phyloP scores from a whole-genome alignment of 2,888 invertebrate genomes.

The Drosophila mettleri region DNA sequence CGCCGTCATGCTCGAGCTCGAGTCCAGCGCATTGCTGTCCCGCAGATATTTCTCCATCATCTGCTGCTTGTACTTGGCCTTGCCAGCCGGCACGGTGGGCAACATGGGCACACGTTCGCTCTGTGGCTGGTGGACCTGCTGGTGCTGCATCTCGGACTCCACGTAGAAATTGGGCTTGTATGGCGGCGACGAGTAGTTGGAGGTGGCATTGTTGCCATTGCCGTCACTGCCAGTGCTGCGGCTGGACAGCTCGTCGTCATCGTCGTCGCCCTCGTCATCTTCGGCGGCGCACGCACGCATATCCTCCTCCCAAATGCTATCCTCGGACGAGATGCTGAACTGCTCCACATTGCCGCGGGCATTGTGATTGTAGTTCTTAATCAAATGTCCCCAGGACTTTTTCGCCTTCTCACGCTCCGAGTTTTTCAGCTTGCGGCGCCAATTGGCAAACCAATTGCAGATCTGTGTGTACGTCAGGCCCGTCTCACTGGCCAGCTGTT shows the following conservation, averaged over 20 bases:
- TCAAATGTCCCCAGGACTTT: slow-evolving; percentile 91
- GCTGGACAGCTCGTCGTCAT: slow-evolving; percentile 68
- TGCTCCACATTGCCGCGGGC: slow-evolving; percentile 92
- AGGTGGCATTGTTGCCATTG: slow-evolving; percentile 56
- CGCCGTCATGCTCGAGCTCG: neutral
- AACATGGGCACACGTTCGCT: slow-evolving; percentile 52
- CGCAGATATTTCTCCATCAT: slow-evolving; percentile 87
- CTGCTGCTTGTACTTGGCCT: slow-evolving; percentile 87
- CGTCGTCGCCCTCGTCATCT: slow-evolving; percentile 58
- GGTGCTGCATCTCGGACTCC: slow-evolving; percentile 35
- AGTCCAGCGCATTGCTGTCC: slow-evolving; percentile 74
- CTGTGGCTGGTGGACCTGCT: slow-evolving; percentile 14
- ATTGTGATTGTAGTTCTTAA: slow-evolving; percentile 89
- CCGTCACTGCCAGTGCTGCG: slow-evolving; percentile 69
- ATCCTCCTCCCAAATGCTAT: slow-evolving; percentile 91
- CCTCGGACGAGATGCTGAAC: slow-evolving; percentile 91
- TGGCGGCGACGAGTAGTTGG: slow-evolving; percentile 12
- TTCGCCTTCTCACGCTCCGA: slow-evolving; percentile 89
- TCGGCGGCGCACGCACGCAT: slow-evolving; percentile 71
- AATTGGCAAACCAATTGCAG: slow-evolving; percentile 93
- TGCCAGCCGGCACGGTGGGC: slow-evolving; percentile 56
- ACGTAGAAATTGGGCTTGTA: slow-evolving; percentile 69
- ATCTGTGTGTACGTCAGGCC: slow-evolving; percentile 92
- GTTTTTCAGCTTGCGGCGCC: slow-evolving; percentile 91
- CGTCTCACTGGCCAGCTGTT: slow-evolving; percentile 89